Percentiles rank a stretch among this genome's conserved stretches.
These are phyloP conservation scores for Tachysurus vachellii DNA, from an alignment of 2,113 vertebrate species.

Conservation along the genomic window DNA sequence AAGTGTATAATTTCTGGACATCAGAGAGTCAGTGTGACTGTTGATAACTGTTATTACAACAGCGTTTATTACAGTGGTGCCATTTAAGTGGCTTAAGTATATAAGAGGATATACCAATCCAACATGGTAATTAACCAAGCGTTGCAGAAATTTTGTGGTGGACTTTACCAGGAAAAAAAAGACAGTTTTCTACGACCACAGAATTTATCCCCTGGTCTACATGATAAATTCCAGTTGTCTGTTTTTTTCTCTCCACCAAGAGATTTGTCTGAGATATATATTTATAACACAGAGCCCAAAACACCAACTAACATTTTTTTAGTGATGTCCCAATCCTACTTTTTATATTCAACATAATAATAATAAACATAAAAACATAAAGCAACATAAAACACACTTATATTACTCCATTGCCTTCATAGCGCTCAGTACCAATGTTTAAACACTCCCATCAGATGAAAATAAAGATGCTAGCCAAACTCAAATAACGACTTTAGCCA, in stretches of 20 bases:
- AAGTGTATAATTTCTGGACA: constrained; percentile 14
- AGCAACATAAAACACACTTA: background rate
- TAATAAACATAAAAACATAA: background rate
- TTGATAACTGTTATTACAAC: constrained; percentile 4
- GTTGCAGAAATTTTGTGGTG: constrained; percentile 12
- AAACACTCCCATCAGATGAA: background rate
- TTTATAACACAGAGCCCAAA: background rate
- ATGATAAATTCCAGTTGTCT: background rate
- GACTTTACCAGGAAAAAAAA: background rate
- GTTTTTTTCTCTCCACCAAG: background rate
- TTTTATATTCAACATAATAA: background rate
- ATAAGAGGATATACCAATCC: background rate
- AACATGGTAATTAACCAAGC: background rate
- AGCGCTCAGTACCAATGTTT: background rate
- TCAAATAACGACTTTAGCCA: background rate
- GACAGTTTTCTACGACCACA: background rate
- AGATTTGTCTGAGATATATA: background rate
- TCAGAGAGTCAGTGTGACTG: background rate
- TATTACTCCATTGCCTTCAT: background rate
- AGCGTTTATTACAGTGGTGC: constrained; percentile 24
- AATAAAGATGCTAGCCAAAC: background rate
- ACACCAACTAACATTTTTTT: background rate
- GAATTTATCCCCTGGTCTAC: background rate
- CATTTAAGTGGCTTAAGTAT: background rate
- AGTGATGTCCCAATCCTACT: background rate